Evolutionary conservation across 2,113 vertebrate species (phyloP), one percentile per base, ranked within the genome.

Genomic region (Plotosus lineatus): DNA sequence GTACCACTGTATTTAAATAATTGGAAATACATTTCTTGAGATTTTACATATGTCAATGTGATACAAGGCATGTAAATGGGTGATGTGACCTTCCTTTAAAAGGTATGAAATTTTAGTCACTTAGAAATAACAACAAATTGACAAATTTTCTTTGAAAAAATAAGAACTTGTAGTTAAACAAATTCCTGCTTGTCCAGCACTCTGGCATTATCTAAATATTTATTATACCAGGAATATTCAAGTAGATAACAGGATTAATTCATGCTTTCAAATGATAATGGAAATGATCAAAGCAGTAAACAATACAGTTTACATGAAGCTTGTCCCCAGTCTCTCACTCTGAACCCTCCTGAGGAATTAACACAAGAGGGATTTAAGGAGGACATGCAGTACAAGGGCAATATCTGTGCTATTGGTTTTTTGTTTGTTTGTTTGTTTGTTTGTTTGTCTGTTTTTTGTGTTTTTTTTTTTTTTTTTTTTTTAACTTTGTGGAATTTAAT

Each of bases 341-440:
- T 58, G 5, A 5, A 31, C 19, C 65, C 31, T 36, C 55, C 31
- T 65, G 28, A 63, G 46, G 36, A 44, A 65, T 81, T 4, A 75
- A 78, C 33, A 81, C 50, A 68, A 85, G 42, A 60, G 36, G 53
- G 53, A 60, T 66, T 75, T n/a, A 77, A 72, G 48, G 53, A 56
- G 80, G 50, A 78, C 38, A 42, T 53, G 83, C 76, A 86, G 82
- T 82, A 66, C 75, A 79, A 56, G 36, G 75, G 28, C 77, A 76
- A 82, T 82, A 78, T 72, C 55, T 81, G 61, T 75, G 77, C 31
- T 80, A 76, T 31, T n/a, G n/a, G n/a, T n/a, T n/a, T n/a, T n/a
- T n/a, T n/a, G n/a, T n/a, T n/a, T n/a, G n/a, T n/a, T n/a, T n/a
- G n/a, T n/a, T n/a, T n/a, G n/a, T n/a, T n/a, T n/a, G n/a, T n/a